Base-by-base conservation (phyloP, 2,797 vertebrate genomes). In the Anolis apletophallus region DNA sequence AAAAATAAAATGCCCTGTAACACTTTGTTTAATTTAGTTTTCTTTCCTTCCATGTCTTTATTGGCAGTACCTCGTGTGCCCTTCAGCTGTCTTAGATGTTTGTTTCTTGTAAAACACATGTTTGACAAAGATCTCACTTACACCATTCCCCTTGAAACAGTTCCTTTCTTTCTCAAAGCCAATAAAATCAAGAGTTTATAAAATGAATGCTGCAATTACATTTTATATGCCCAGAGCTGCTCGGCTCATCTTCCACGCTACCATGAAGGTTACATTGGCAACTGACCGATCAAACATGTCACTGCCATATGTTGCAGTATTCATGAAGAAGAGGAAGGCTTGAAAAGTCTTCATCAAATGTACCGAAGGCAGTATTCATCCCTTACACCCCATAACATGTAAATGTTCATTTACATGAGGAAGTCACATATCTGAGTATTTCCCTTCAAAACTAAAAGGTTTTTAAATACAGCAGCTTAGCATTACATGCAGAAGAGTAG, bases 61-160 rank as follows among this genome's bases (percentile, higher is more conserved):
- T 90, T 94, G 94, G 93, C 93, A 90, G 59, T 84, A 84, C 54
- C 87, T 86, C 71, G 88, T 86, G 89, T 93, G 91, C 91, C 92
- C 93, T 94, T 94, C 93, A 91, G 94, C 93, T 91, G 87, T 93
- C 93, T 93, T 52, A 91, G 88, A 94, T 93, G 93, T 93, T 94
- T 94, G 90, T 93, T 94, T 93, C 94, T 93, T 90, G 29, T 90
- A 91, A 91, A 91, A 90, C 91, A 93, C 91, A 88, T 93, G 93
- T 94, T 94, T 92, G 93, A 93, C 93, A 94, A 88, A 92, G 92
- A 77, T 85, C 59, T 85, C 84, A 73, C 92, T 94, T 94, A 91
- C 93, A 92, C 92, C 93, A 88, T 89, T 90, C 83, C 90, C 93
- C 81, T 76, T 83, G 77, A 78, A 93, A 88, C 86, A 90, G 93